Evolutionary conservation across 2,888 invertebrate genomes (phyloP), one percentile per base, ranked within the genome.

Genomic region (Griposia aprilina): DNA sequence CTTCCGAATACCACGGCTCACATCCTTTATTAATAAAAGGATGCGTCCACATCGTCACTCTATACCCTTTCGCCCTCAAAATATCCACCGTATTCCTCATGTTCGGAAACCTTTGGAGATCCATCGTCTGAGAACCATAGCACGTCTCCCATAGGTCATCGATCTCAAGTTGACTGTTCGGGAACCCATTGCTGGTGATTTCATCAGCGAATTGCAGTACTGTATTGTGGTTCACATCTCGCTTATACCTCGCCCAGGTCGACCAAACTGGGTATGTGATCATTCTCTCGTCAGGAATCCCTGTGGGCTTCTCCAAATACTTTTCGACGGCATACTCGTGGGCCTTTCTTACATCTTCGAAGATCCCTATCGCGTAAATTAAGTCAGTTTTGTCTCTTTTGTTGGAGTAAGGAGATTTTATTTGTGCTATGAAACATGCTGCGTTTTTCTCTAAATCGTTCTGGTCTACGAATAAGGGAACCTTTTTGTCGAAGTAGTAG

Each of bases 381-480:
- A 98, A 93, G 13, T 94, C 92, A 69, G 94, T 94, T 71, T 93
- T 93, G 41, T 93, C 92, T 26, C 97, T 91, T 57, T 96, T 94
- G 86, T 82, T 91, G 26, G 96, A 93, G 87, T 97, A 97, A 11
- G 97, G 97, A 74, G 97, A 88, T 87, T 93, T 94, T 60, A 96
- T 94, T 67, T 96, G 90, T 0, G 97, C 96, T 66, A 96, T 95
- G 88, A 97, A 97, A 87, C 97, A 97, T 0, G 97, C 94, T 20
- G 96, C 93, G 81, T 94, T 94, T 65, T 94, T 94, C 69, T 94
- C 93, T 4, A 92, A 76, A 76, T 97, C 94, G 87, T 98, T 98
- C 70, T 98, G 97, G 88, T 98, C 97, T 3, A 98, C 96, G 91
- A 98, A 98, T 0, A 98, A 93, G 0, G 98, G 98, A 0, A 97